Evolutionary conservation across 1,140 invertebrate species (phyloP), one percentile per base, ranked within the genome.

Genomic region (Berghia stephanieae): DNA sequence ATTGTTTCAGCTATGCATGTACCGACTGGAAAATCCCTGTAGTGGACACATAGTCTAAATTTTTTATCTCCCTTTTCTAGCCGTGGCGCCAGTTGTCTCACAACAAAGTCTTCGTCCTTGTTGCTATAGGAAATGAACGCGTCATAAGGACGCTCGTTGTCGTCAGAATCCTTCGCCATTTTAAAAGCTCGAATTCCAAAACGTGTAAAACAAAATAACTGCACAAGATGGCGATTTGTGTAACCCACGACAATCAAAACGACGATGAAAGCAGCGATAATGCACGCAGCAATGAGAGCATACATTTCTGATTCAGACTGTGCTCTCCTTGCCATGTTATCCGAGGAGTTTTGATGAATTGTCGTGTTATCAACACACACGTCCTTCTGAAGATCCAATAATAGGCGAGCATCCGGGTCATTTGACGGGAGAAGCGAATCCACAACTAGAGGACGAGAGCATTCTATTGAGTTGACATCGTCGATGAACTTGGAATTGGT

Each of bases 111-210:
- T 46, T 83, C 80, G 73, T 86, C 83, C 44, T 79, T 78, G 57
- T 80, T 79, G 66, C 83, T 86, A 49, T 83, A 85, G 1, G 83
- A 84, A 16, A 86, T 69, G 66, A 86, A 86, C 31, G 82, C 85
- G 74, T 86, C 85, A 46, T 83, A 86, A 1, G 69, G 57, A 27
- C 80, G 77, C 24, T 83, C 66, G 3, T 24, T 43, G 55, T 84
- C 81, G 1, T 72, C 67, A 4, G 71, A 34, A 1, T 70, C 71
- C 6, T 77, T 78, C 3, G 70, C 73, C 40, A 77, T 63, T 6
- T 79, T 71, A n/a, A 77, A 79, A 3, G 81, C n/a, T 31, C 81
- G 71, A 68, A 80, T 80, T 0, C 82, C 80, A 34, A 82, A 82
- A 42, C 79, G 78, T 13, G 75, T 79, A 72, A 80, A 86, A n/a